phyloP scores from a whole-genome alignment of 2,888 invertebrate genomes.

The Drosophila prolongata region DNA sequence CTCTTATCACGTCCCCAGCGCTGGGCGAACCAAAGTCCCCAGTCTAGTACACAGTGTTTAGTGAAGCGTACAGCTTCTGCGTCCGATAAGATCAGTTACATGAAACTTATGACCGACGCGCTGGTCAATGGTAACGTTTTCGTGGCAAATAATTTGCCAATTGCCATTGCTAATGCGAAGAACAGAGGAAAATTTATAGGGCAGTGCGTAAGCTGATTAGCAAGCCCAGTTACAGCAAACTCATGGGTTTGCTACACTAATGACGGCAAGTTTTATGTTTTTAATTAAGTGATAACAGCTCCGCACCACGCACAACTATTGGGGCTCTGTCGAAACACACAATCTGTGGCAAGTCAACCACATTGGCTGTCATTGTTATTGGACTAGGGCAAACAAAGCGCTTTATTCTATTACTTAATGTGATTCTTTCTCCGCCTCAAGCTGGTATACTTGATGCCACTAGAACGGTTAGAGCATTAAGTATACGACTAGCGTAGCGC shows the following conservation, averaged over 20 bases:
- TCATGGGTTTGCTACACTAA: slow-evolving; percentile 45
- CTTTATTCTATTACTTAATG: background rate
- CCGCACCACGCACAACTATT: background rate
- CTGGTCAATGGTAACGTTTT: slow-evolving; percentile 31
- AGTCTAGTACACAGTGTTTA: slow-evolving; percentile 6
- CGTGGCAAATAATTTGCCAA: slow-evolving; percentile 51
- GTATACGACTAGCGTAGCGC: slow-evolving; percentile 46
- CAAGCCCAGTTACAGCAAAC: slow-evolving; percentile 32
- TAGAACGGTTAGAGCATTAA: slow-evolving; percentile 50
- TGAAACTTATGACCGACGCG: slow-evolving; percentile 14
- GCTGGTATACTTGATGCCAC: slow-evolving; percentile 41
- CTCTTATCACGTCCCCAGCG: slow-evolving; percentile 18
- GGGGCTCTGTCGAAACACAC: background rate
- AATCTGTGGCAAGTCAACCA: slow-evolving; percentile 17
- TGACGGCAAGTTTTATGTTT: slow-evolving; percentile 46
- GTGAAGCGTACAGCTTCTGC: slow-evolving; percentile 36
- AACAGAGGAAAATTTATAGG: slow-evolving; percentile 38
- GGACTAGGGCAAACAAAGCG: too few relatives aligned
- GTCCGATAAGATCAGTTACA: slow-evolving; percentile 25
- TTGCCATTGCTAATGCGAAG: slow-evolving; percentile 10
- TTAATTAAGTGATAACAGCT: slow-evolving; percentile 63
- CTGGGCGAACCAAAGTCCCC: slow-evolving; percentile 1
- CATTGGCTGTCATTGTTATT: background rate
- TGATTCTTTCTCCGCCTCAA: background rate
- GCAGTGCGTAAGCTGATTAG: slow-evolving; percentile 70